Percentiles rank a stretch among this genome's conserved stretches.
Conservation (phyloP, 2,797 vertebrate species). For the Luscinia luscinia region DNA sequence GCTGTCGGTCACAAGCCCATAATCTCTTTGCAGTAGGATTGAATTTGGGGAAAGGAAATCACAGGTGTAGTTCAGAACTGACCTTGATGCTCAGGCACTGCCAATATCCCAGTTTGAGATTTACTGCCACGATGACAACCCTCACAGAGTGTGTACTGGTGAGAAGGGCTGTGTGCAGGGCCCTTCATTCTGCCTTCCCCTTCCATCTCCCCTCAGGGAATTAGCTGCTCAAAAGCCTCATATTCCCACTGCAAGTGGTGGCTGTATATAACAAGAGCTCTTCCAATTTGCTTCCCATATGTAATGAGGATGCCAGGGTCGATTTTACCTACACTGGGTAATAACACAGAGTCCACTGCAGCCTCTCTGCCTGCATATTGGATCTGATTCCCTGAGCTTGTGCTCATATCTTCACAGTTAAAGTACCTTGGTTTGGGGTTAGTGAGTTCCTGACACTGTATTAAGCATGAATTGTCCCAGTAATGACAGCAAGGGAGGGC, state of each 20-base stretch:
- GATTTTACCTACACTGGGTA: not conserved
- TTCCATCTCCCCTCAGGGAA: not conserved
- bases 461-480: not conserved
- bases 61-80: not conserved
- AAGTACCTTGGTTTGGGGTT: not conserved
- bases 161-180: not conserved
- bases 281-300: not conserved
- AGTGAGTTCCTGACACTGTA: not conserved
- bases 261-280: not conserved
- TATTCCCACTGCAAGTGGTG: not conserved
- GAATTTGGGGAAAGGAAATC: not conserved
- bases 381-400: not conserved
- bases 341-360: not conserved
- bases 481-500: not conserved
- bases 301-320: not conserved
- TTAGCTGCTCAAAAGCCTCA: not conserved
- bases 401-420: not conserved
- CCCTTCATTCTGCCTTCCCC: not conserved
- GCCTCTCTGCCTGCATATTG: not conserved
- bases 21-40: not conserved
- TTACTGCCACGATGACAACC: not conserved
- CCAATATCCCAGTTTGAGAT: not conserved
- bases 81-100: not conserved
- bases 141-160: too few relatives aligned
- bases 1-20: not conserved